phyloP scores from a whole-genome alignment of 2,113 vertebrate species.

The Elephas maximus region DNA sequence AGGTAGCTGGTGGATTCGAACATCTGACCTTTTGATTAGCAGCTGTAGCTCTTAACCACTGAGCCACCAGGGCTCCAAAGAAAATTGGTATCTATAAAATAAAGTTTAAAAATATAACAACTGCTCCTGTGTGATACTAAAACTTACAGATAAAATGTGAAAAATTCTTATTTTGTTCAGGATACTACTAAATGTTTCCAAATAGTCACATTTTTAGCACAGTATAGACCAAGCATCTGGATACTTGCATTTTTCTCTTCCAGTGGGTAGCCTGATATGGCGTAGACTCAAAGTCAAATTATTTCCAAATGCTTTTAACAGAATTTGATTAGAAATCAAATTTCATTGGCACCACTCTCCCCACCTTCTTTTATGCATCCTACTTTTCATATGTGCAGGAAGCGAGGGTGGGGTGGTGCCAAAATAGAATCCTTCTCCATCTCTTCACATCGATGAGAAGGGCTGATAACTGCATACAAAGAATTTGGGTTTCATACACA shows the following conservation, averaged over 20 bases:
- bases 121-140: background rate
- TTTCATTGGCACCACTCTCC: background rate
- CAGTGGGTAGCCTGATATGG: background rate
- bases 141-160: background rate
- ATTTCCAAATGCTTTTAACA: conserved; percentile 54
- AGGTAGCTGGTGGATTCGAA: too few relatives aligned
- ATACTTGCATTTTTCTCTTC: conserved; percentile 59
- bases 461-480: background rate
- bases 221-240: background rate
- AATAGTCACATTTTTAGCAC: background rate
- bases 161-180: background rate
- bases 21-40: too few relatives aligned
- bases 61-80: background rate
- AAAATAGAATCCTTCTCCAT: background rate
- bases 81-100: conserved; percentile 32
- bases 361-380: background rate
- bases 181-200: background rate
- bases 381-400: conserved; percentile 15
- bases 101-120: background rate
- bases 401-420: background rate
- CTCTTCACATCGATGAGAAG: background rate
- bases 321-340: conserved; percentile 57
- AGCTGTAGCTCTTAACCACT: too few relatives aligned
- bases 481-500: background rate
- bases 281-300: conserved; percentile 38